A percentile compares a stretch with the other conserved stretches of the same genome.
Evolutionary conservation across 2,113 vertebrate genomes (phyloP).

Genomic region (Etia nguti): DNA sequence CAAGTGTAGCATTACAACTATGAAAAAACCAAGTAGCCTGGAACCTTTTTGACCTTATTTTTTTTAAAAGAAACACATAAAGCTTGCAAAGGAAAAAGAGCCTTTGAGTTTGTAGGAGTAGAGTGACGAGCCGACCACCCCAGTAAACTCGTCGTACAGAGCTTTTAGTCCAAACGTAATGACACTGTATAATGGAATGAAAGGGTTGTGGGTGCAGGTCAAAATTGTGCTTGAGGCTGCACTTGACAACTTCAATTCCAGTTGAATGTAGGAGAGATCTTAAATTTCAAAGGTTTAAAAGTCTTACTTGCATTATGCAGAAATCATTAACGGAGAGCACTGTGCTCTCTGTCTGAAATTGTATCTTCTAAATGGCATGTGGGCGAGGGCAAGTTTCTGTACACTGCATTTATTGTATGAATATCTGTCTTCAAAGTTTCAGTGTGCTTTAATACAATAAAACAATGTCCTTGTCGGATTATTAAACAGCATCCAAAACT

Average conservation of each 20-base stretch:
- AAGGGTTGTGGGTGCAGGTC: neutral
- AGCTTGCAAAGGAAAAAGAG: neutral
- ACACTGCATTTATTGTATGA: neutral
- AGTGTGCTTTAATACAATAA: neutral
- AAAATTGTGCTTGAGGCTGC: neutral
- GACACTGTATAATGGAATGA: neutral
- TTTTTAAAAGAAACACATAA: neutral
- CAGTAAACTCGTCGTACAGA: neutral
- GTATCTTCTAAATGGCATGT: neutral
- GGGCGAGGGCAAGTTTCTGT: neutral
- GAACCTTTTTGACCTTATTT: neutral
- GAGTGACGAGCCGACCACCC: neutral
- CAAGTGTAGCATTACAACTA: neutral
- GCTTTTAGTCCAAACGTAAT: slow-evolving; percentile 5
- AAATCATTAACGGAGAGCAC: neutral
- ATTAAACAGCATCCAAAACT: neutral
- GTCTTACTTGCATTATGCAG: neutral
- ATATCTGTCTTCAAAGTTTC: neutral
- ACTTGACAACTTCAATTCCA: neutral
- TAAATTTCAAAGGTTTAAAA: neutral
- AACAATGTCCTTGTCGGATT: neutral
- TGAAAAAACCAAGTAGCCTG: neutral
- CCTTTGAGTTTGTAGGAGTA: neutral
- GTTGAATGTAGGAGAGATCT: neutral
- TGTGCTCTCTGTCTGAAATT: neutral